Evolutionary conservation across 1,140 invertebrate genomes (phyloP), one percentile per base, ranked within the genome.

Genomic region (Mactra quadrangularis): DNA sequence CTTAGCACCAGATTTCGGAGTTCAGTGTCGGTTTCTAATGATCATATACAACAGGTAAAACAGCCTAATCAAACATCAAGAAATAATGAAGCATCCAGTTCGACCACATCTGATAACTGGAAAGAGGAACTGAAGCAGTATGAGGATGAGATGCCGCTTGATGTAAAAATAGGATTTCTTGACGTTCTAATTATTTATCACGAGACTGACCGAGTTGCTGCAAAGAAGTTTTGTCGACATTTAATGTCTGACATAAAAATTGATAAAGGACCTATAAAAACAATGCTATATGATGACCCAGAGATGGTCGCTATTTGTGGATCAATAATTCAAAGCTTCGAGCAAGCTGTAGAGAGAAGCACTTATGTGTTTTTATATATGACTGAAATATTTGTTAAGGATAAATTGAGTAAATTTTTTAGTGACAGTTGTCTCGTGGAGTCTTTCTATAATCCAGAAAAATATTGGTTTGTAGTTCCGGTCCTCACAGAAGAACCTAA

Each of bases 401-500:
- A 84, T 82, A 84, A 83, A 45, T 89, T 86, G 87, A 74, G 74
- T 25, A 79, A 81, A 27, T 74, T 87, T 33, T 82, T 83, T 6
- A 85, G 87, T 74, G 87, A 89, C 47, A 70, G 52, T 33, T 87
- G 86, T 71, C 55, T 89, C 50, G 87, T 89, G 85, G 84, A 85
- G 27, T 76, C 85, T 25, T 86, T 89, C 19, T 77, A 83, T 38
- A 85, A 89, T 60, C 82, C 75, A 27, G 55, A 82, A 0, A 89
- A 89, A 33, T 75, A 79, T 41, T 89, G 87, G 86, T 87, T 86
- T 83, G 86, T 89, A 3, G 85, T 89, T 17, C 87, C 87, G 27
- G 86, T 89, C 11, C 85, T 82, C 27, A 87, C 87, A 35, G 75
- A 75, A 27, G 78, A 81, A 45, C 60, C 81, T 29, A 87, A 85